Conservation (phyloP, 2,888 invertebrate genomes). For the Folsomia manolachei region DNA sequence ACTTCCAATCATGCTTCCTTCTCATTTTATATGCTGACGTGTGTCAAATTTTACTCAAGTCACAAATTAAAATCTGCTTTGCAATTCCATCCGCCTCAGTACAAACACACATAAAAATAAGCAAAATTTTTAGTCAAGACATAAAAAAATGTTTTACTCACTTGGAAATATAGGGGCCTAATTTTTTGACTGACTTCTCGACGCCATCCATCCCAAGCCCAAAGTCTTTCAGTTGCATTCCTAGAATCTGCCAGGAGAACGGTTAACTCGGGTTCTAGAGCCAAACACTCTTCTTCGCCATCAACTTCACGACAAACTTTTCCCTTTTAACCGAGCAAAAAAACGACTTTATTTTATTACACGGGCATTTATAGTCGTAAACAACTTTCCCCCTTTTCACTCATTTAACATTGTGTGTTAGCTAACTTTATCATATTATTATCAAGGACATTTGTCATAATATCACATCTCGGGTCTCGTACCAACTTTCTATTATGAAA, state of each 20-base stretch:
- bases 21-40: too few species aligned
- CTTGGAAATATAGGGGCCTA: slow-evolving; percentile 43
- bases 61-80: too few species aligned
- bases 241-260: slow-evolving; percentile 44
- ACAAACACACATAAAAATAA: too few species aligned
- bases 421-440: not conserved
- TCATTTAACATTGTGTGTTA: not conserved
- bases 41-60: too few species aligned
- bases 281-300: slow-evolving; percentile 40
- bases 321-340: slow-evolving; percentile 24
- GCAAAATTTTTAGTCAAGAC: too few species aligned
- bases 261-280: slow-evolving; percentile 49
- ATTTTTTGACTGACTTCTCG: slow-evolving; percentile 45
- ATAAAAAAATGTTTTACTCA: too few species aligned
- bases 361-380: not conserved
- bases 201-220: slow-evolving; percentile 51
- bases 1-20: too few species aligned
- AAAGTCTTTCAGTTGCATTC: slow-evolving; percentile 33
- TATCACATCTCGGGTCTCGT: too few species aligned
- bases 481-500: not conserved
- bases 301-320: slow-evolving; percentile 36
- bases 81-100: too few species aligned
- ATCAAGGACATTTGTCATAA: not conserved
- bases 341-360: not conserved
- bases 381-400: not conserved